phyloP scores from a whole-genome alignment of 2,888 invertebrate genomes.

The Andrena praecox region DNA sequence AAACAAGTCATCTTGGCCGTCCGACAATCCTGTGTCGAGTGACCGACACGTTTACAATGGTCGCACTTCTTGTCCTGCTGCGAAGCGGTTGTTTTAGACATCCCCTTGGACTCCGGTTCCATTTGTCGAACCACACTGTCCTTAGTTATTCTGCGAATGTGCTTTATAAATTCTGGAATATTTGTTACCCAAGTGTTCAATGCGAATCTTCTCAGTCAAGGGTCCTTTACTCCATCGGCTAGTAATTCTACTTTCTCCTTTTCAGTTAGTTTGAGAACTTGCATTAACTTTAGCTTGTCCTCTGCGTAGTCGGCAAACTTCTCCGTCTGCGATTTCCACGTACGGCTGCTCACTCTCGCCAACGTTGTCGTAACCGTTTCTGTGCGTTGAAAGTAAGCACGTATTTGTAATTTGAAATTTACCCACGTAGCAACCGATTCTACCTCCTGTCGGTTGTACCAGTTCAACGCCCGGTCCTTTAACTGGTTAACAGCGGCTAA shows the following conservation, averaged over 20 bases:
- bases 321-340: not conserved
- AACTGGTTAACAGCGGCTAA: not conserved
- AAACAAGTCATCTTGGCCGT: no score
- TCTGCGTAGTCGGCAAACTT: constrained; percentile 4
- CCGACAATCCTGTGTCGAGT: no score
- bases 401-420: not conserved
- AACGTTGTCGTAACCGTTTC: not conserved
- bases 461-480: not conserved
- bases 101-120: no score
- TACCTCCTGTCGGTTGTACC: constrained; percentile 2
- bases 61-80: no score
- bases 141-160: constrained; percentile 4
- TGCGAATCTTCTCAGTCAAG: not conserved
- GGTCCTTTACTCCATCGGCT: not conserved
- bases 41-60: no score
- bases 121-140: not conserved
- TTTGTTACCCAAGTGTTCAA: not conserved
- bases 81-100: accelerated
- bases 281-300: not conserved
- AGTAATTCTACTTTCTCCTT: not conserved
- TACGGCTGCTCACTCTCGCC: not conserved
- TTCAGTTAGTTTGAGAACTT: not conserved
- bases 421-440: not conserved
- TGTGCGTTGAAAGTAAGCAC: not conserved
- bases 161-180: constrained; percentile 9